Base-by-base conservation (phyloP, 2,797 vertebrate species). In the Premnoplex brunnescens region DNA sequence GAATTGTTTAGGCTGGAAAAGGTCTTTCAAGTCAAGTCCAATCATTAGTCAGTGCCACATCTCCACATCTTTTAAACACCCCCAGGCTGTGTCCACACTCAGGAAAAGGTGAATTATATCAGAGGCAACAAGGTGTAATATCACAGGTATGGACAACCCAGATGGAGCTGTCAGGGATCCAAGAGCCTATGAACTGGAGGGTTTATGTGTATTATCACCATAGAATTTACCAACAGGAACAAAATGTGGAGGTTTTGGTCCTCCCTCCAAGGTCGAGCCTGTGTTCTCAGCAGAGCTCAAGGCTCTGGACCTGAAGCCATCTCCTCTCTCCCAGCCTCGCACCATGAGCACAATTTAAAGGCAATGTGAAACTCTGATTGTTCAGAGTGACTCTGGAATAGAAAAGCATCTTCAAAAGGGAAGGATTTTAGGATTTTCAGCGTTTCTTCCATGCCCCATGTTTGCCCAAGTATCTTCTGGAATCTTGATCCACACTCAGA, bases 211-310 rank as follows among this genome's bases (percentile, higher is more conserved):
- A 22, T 16, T 41, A 41, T 56, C 46, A 55, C 14, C 59, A 8
- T 16, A 59, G 52, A 23, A 51, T 73, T 68, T 23, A 21, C 27
- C 37, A 30, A 7, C 10, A 32, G 68, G 44, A 64, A 12, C 20
- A 48, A n/a, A 46, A 48, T n/a, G 2, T 1, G 21, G 26, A 74
- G 39, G 10, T 71, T 75, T 56, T 39, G 28, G 24, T 36, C 7
- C 21, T 62, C 21, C 28, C 48, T 49, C 52, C 0, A 1, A 63
- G 59, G 44, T 3, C 0, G 0, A 73, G 26, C 17, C 46, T n/a
- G 9, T 52, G 23, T 49, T 28, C 28, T 2, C 26, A 36, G 55
- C 56, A 66, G 22, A 82, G 48, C 34, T 69, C 0, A 3, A 58
- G 49, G 78, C 41, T 56, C 46, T 69, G 36, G 28, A 49, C 19